Base-by-base conservation (phyloP, 2,888 invertebrate genomes). In the Matsumyia berberina region DNA sequence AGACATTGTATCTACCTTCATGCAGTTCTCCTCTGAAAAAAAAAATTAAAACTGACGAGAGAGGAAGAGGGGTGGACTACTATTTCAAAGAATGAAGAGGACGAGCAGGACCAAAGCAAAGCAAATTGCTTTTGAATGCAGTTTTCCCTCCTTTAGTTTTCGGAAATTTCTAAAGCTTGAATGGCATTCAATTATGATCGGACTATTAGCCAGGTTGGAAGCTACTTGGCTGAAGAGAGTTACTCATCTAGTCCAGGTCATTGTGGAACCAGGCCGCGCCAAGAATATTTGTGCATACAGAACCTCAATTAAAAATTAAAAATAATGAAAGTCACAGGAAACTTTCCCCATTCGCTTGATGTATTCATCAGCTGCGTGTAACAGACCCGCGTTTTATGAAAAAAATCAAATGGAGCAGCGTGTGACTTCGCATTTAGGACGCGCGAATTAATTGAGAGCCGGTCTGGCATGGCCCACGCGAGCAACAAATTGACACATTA, bases 371-470 rank as follows among this genome's bases (percentile, higher is more conserved):
- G 35, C 33, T 46, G 35, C 17, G 19, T 33, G 49, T 35, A 35
- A 19, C 19, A 12, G 5, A n/a, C n/a, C n/a, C n/a, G n/a, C n/a
- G n/a, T n/a, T n/a, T n/a, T n/a, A n/a, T n/a, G n/a, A n/a, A 24
- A 24, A 24, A 19, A 19, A 11, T 4, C 9, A 66, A 66, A 66
- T 7, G 15, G 53, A 12, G 33, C 53, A 31, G 49, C 55, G 29
- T 70, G 60, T 44, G 53, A 62, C 55, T 77, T 37, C 60, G 17
- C 55, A 70, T 57, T 70, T 64, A 19, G 44, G n/a, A 15, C 62
- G 42, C 62, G 42, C 37, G 62, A 55, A 78, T 57, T 78, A 53
- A 60, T 55, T 64, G 37, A 51, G 9, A 39, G 46, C 31, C 24
- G 33, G 24, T 42, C 57, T 67, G 6, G 29, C 17, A 24, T 9